A percentile compares a stretch with the other conserved stretches of the same genome.
These are phyloP conservation scores for Pelecanus crispus DNA, from an alignment of 2,113 vertebrate species.

Conservation along the genomic window DNA sequence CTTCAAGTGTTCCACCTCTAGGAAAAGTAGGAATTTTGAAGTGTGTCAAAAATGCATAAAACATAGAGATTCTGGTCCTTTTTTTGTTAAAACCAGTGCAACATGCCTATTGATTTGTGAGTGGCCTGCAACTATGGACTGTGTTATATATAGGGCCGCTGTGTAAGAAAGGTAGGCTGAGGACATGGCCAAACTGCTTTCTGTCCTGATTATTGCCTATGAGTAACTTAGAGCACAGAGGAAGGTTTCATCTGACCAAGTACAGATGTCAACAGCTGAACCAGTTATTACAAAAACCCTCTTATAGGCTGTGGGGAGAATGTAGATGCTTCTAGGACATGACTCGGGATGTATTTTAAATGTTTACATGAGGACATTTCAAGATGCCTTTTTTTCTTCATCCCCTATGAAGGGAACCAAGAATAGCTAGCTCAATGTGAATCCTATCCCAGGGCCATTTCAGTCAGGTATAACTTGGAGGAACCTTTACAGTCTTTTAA, in stretches of 20 bases:
- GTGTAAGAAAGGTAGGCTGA: background rate
- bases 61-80: background rate
- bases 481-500: background rate
- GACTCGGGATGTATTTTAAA: background rate
- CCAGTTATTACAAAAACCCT: background rate
- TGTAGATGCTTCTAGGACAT: background rate
- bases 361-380: background rate
- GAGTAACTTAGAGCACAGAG: background rate
- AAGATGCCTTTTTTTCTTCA: background rate
- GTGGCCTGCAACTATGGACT: background rate
- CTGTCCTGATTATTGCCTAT: background rate
- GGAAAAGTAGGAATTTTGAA: background rate
- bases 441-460: background rate
- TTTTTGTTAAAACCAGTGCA: background rate
- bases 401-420: background rate
- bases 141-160: background rate
- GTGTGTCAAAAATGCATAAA: background rate
- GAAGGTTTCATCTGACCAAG: background rate
- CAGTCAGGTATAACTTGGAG: background rate
- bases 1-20: background rate
- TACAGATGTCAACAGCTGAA: background rate
- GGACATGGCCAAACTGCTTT: background rate
- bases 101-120: background rate
- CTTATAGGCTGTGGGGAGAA: background rate
- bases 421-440: background rate